phyloP scores from a whole-genome alignment of 2,113 vertebrate species.

The Caretta caretta region DNA sequence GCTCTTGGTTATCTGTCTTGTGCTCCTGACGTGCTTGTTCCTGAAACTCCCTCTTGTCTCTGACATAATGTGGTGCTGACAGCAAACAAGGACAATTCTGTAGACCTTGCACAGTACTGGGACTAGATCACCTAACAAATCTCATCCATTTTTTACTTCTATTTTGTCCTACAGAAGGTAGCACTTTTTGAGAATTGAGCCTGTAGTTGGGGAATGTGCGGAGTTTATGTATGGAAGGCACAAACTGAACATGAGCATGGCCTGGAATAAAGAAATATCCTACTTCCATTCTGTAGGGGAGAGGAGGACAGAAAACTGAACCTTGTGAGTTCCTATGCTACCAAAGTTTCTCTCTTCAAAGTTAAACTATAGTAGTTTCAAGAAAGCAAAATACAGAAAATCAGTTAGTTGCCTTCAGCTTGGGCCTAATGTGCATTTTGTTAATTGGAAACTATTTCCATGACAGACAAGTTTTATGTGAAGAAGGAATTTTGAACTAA shows the following conservation, averaged over 20 bases:
- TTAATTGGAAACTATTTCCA: neutral
- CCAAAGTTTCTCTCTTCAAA: neutral
- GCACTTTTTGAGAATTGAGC: neutral
- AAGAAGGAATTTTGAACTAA: no score
- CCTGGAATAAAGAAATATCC: neutral
- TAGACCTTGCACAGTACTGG: neutral
- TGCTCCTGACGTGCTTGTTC: neutral
- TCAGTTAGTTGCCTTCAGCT: neutral
- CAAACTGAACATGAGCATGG: neutral
- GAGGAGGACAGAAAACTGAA: neutral
- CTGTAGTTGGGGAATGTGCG: neutral
- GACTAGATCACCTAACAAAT: neutral
- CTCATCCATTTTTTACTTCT: neutral
- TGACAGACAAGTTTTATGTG: neutral
- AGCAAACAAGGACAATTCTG: neutral
- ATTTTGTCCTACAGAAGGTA: neutral
- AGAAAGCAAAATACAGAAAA: no score
- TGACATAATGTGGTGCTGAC: neutral
- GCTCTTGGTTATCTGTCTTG: neutral
- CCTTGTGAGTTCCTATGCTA: neutral
- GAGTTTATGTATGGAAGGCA: neutral
- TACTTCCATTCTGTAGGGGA: neutral
- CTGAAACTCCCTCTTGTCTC: neutral
- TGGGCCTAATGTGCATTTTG: neutral
- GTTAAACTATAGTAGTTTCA: neutral